Conservation (phyloP, 2,113 vertebrate genomes). For the Caloenas nicobarica region DNA sequence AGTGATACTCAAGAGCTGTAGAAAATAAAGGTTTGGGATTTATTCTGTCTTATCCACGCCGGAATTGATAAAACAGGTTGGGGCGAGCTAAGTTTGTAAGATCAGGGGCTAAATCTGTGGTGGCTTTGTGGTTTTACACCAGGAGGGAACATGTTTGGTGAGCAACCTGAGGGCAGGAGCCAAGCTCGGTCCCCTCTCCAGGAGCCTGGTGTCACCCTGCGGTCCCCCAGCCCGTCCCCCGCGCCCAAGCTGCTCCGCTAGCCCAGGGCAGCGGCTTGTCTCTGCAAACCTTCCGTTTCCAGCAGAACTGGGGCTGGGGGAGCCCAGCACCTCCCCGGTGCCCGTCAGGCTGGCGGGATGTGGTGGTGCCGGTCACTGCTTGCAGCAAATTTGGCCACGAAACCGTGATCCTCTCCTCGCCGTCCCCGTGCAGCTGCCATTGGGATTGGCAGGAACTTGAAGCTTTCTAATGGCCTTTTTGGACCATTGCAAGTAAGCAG, state of each 20-base stretch:
- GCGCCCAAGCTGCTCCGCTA: accelerated
- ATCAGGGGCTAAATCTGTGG: neutral
- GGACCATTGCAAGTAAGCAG: slow-evolving; percentile 1
- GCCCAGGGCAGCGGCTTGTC: neutral
- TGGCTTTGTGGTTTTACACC: neutral
- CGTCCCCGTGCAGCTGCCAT: neutral
- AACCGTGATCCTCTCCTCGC: accelerated
- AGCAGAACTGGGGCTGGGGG: accelerated
- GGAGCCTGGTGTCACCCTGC: neutral
- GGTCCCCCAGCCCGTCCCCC: neutral
- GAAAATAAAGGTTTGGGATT: neutral
- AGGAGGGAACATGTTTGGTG: neutral
- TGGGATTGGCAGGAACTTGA: slow-evolving; percentile 31
- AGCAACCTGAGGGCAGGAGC: too few species aligned
- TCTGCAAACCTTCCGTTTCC: neutral
- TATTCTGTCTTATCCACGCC: neutral
- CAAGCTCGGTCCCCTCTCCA: too few species aligned
- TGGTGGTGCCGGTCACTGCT: neutral
- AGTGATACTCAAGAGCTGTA: neutral
- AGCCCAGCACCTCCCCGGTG: neutral
- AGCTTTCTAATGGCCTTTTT: slow-evolving; percentile 60
- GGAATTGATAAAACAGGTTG: neutral
- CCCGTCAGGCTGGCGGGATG: neutral
- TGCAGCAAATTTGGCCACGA: neutral
- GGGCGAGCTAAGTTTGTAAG: neutral